Percentiles rank a stretch among this genome's conserved stretches.
Evolutionary conservation across 35 echinoderm and acorn worm species (phyloP).

Genomic region (Diadema setosum): DNA sequence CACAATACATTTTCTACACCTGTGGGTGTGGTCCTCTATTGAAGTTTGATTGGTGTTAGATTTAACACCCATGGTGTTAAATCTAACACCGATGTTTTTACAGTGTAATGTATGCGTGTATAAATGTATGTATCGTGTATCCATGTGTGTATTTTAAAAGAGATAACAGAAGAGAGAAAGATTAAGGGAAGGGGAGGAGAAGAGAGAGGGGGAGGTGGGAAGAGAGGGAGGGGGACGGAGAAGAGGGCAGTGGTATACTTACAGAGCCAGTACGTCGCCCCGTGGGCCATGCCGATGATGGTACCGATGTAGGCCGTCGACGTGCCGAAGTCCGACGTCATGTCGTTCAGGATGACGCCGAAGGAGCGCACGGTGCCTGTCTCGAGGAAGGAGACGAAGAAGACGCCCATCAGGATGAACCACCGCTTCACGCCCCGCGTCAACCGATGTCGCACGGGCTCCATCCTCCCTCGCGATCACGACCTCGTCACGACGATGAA

Average conservation of each 20-base stretch:
- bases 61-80: too few relatives aligned
- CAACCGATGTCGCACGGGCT: not conserved
- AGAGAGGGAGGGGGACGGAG: not conserved
- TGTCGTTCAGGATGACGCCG: conserved; percentile 4
- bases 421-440: not conserved
- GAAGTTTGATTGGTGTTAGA: too few relatives aligned
- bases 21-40: too few relatives aligned
- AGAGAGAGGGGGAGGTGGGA: not conserved
- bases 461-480: too few relatives aligned
- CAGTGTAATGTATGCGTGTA: too few relatives aligned
- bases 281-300: not conserved
- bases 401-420: conserved; percentile 2
- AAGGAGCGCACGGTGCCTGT: not conserved
- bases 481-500: too few relatives aligned
- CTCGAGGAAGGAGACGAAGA: conserved; percentile 14
- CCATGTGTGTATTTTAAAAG: too few relatives aligned
- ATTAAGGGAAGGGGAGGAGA: not conserved
- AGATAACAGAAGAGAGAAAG: not conserved
- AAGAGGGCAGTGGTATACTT: not conserved
- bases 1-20: too few relatives aligned
- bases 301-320: not conserved
- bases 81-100: too few relatives aligned
- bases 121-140: too few relatives aligned
- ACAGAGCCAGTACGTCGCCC: not conserved
- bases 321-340: conserved; percentile 7